These are phyloP conservation scores for Mactra quadrangularis DNA, from an alignment of 1,140 invertebrate species.

Conservation along the genomic window DNA sequence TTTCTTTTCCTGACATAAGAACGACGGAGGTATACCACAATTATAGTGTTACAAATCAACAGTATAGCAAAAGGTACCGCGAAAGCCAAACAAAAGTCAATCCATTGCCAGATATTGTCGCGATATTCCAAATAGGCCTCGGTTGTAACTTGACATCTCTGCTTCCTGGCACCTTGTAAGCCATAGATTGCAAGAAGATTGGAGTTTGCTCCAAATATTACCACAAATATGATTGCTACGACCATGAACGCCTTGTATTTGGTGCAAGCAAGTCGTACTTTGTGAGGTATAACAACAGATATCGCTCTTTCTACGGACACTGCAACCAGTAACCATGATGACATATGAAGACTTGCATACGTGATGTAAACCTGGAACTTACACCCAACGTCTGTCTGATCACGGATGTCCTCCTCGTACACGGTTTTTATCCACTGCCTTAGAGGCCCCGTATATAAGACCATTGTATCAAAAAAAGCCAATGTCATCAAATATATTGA, in stretches of 20 bases:
- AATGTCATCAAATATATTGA: constrained; percentile 61
- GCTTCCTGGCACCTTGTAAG: background rate
- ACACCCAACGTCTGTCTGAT: constrained; percentile 54
- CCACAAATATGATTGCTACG: constrained; percentile 1
- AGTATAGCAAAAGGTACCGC: constrained; percentile 18
- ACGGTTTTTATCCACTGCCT: constrained; percentile 63
- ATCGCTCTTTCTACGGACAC: constrained; percentile 70
- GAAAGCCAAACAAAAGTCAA: constrained; percentile 34
- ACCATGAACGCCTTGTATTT: background rate
- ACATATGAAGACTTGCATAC: constrained; percentile 61
- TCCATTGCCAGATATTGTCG: constrained; percentile 25
- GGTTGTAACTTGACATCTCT: constrained; percentile 9
- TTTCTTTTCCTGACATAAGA: background rate
- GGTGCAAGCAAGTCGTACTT: constrained; percentile 51
- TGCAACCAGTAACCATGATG: constrained; percentile 70
- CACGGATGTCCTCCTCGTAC: constrained; percentile 63
- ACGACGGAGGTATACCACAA: constrained; percentile 19
- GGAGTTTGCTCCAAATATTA: constrained; percentile 2
- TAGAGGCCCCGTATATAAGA: constrained; percentile 68
- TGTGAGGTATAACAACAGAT: constrained; percentile 67
- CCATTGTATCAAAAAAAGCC: constrained; percentile 64
- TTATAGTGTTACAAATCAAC: constrained; percentile 33
- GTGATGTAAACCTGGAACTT: constrained; percentile 63
- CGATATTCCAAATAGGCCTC: constrained; percentile 2
- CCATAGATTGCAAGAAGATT: constrained; percentile 1